Conservation (phyloP, 2,797 vertebrate genomes). For the Denticeps clupeoides region DNA sequence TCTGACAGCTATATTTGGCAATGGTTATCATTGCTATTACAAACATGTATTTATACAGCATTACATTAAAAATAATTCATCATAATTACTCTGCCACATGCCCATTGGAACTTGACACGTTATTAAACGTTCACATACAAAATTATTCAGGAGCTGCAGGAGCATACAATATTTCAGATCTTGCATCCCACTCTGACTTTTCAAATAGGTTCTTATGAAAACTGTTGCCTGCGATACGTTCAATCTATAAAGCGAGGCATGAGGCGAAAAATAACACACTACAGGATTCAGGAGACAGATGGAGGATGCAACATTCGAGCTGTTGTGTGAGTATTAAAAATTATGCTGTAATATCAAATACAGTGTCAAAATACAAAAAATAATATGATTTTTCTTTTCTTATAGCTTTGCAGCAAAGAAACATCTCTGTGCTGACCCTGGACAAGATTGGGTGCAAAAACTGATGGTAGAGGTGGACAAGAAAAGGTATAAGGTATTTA, state of each 20-base stretch:
- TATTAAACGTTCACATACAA: no score
- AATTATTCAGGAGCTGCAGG: no score
- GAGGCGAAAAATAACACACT: slow-evolving; percentile 21
- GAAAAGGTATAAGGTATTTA: fast-evolving
- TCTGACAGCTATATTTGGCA: no score
- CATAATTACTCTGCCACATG: no score
- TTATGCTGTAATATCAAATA: not conserved
- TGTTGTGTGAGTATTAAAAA: slow-evolving; percentile 48
- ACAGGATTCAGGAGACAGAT: slow-evolving; percentile 52
- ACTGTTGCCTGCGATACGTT: slow-evolving; percentile 54
- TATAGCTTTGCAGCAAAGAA: slow-evolving; percentile 39
- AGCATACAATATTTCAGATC: no score
- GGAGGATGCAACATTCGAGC: slow-evolving; percentile 63
- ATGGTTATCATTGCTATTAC: no score
- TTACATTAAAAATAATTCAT: no score
- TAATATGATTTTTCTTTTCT: no score
- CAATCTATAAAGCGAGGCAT: fast-evolving
- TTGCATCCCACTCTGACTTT: no score
- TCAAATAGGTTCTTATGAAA: slow-evolving; percentile 48
- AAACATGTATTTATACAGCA: no score
- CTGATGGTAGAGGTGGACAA: fast-evolving
- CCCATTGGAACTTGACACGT: no score
- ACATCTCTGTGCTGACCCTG: slow-evolving; percentile 45
- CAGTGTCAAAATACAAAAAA: not conserved
- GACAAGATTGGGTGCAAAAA: not conserved